A percentile compares a stretch with the other conserved stretches of the same genome.
phyloP scores from a whole-genome alignment of 1,140 invertebrate species.

The Bathynomus jamesi region DNA sequence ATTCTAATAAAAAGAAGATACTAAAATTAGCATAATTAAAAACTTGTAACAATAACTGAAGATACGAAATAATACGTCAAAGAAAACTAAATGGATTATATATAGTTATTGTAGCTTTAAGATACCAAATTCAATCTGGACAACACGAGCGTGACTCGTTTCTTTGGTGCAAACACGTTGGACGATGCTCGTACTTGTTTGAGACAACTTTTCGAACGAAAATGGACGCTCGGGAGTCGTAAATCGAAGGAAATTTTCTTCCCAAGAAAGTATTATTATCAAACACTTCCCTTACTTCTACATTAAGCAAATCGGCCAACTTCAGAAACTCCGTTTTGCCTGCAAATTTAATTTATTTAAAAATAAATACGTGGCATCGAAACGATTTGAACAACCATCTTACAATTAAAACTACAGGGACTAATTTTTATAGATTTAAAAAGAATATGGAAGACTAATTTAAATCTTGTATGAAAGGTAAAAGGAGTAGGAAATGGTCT shows the following conservation, averaged over 20 bases:
- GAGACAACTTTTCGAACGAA: slow-evolving; percentile 42
- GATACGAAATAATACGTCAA: no score
- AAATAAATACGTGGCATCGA: background rate
- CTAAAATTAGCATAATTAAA: background rate
- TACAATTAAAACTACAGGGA: background rate
- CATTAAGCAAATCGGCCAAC: slow-evolving; percentile 47
- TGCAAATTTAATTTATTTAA: slow-evolving; percentile 16
- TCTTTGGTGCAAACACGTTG: no score
- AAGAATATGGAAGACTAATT: background rate
- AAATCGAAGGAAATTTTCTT: slow-evolving; percentile 39
- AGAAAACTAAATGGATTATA: no score
- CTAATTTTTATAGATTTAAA: background rate
- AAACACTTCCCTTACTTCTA: slow-evolving; percentile 46
- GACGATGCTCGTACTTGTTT: slow-evolving; percentile 47
- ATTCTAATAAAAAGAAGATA: background rate
- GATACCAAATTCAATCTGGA: no score
- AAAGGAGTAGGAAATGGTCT: no score
- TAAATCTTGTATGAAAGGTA: background rate
- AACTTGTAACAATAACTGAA: background rate
- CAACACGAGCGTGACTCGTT: no score
- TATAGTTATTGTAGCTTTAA: no score
- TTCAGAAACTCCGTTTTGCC: slow-evolving; percentile 45
- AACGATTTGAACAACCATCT: background rate
- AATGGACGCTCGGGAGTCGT: slow-evolving; percentile 42
- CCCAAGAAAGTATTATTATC: slow-evolving; percentile 44